Percentiles rank a stretch among this genome's conserved stretches.
phyloP scores from a whole-genome alignment of 1,140 invertebrate genomes.

The Schlechtendalia chinensis region DNA sequence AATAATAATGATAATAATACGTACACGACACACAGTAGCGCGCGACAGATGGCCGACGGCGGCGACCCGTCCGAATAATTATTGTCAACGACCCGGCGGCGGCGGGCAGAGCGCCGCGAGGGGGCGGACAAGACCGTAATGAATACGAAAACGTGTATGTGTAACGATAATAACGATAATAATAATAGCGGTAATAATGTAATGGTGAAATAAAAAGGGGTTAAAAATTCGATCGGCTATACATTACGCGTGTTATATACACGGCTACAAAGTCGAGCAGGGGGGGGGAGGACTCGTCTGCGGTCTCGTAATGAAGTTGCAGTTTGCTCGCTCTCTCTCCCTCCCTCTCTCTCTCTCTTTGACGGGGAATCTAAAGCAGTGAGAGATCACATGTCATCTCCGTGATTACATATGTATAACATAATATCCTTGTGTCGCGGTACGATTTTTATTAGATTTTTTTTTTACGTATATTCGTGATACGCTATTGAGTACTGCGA shows the following conservation, averaged over 20 bases:
- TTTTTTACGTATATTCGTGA: no score
- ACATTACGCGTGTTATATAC: background rate
- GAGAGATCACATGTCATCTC: background rate
- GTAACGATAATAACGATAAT: constrained; percentile 20
- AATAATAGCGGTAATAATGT: constrained; percentile 43
- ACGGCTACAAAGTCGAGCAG: background rate
- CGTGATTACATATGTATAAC: no score
- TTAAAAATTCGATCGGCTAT: constrained; percentile 45
- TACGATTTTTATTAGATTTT: no score
- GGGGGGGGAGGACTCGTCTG: no score
- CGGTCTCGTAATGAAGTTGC: constrained; percentile 43
- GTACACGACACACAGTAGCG: background rate
- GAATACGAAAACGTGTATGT: constrained; percentile 44
- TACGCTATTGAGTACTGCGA: no score
- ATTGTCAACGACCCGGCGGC: constrained; percentile 47
- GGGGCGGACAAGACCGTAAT: no score
- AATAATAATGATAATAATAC: no score
- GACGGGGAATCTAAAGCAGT: background rate
- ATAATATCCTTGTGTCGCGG: no score
- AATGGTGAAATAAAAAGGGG: constrained; percentile 27
- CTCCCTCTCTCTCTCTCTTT: no score
- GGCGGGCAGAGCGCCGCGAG: background rate
- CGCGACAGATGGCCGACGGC: constrained; percentile 33
- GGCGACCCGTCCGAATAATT: constrained; percentile 44
- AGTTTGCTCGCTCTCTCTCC: no score